phyloP scores from a whole-genome alignment of 2,113 vertebrate species.

The Pandion haliaetus region DNA sequence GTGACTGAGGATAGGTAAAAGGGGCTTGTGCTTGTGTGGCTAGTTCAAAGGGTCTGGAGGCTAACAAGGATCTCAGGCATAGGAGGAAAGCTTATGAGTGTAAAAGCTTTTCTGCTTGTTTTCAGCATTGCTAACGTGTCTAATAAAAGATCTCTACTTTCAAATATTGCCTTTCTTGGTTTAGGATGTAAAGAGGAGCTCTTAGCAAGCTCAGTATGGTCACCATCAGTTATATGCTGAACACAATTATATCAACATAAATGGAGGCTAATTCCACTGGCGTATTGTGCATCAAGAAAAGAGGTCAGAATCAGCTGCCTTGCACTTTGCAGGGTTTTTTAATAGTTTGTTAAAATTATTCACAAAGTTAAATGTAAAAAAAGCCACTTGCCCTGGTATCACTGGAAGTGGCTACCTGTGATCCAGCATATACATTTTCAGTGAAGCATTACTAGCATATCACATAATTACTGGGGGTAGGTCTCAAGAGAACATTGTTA shows the following conservation, averaged over 20 bases:
- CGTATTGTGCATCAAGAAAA: background rate
- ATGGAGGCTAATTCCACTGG: background rate
- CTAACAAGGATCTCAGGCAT: background rate
- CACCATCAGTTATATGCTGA: background rate
- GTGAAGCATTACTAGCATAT: background rate
- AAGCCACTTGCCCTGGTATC: background rate
- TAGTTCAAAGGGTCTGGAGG: background rate
- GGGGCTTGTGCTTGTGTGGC: background rate
- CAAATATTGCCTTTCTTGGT: background rate
- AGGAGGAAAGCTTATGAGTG: background rate
- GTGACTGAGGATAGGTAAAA: background rate
- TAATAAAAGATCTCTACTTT: background rate
- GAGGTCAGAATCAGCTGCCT: background rate
- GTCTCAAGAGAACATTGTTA: accelerated
- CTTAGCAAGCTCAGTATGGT: background rate
- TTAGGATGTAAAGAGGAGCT: background rate
- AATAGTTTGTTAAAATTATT: background rate
- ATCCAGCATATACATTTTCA: accelerated
- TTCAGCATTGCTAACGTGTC: background rate
- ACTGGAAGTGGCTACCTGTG: background rate
- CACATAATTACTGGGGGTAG: background rate
- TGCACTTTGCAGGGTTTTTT: background rate
- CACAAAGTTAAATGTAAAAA: background rate
- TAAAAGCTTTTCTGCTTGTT: background rate
- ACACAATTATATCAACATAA: background rate